Evolutionary conservation across 2,888 invertebrate genomes (phyloP).

Genomic region (Tanypteryx hageni): DNA sequence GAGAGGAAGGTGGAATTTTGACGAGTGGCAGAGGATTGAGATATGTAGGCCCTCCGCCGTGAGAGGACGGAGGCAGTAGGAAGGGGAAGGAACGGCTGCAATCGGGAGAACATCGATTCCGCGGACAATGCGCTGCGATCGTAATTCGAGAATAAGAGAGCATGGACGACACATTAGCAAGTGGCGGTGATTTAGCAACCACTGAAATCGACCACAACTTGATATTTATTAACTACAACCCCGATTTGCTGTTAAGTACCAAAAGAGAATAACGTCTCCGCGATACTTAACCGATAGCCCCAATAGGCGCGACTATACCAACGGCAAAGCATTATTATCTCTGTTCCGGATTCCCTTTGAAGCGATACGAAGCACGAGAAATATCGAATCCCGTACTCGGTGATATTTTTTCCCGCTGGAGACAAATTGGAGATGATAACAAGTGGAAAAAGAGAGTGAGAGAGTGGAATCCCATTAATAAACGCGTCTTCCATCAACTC

Average conservation of each 20-base stretch:
- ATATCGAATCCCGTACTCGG: neutral
- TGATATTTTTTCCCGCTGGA: neutral
- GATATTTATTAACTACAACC: neutral
- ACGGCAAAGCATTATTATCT: neutral
- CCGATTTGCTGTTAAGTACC: neutral
- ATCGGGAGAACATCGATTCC: neutral
- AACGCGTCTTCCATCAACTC: neutral
- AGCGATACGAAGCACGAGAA: neutral
- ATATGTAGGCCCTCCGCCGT: neutral
- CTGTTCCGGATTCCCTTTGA: neutral
- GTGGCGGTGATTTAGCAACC: too few relatives aligned
- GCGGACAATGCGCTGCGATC: neutral
- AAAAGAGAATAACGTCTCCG: neutral
- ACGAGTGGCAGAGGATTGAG: neutral
- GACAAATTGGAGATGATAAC: conserved; percentile 13
- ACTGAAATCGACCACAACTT: too few relatives aligned
- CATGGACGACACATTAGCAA: too few relatives aligned
- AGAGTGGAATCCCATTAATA: neutral
- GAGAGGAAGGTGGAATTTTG: neutral
- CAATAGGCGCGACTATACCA: neutral
- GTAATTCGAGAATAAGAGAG: too few relatives aligned
- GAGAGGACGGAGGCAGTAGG: neutral
- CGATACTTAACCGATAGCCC: neutral
- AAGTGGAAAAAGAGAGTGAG: neutral
- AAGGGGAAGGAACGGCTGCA: too few relatives aligned